Conservation (phyloP, 2,113 vertebrate species). For the Malaclemys terrapin region DNA sequence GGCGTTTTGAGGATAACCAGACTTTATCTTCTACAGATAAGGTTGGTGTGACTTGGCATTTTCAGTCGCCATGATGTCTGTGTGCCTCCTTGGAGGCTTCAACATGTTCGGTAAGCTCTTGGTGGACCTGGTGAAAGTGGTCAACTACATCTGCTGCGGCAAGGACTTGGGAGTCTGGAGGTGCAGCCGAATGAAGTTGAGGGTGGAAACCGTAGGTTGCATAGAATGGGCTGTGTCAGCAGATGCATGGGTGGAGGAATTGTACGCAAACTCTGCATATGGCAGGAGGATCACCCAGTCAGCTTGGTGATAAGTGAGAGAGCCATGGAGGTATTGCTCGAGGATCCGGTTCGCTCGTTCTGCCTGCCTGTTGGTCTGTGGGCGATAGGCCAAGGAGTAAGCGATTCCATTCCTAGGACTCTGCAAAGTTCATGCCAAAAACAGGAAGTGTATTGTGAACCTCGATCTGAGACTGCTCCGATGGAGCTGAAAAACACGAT, state of each 20-base stretch:
- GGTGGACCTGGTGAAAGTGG: neutral
- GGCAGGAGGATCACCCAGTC: neutral
- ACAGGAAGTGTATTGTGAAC: no score
- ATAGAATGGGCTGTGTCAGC: neutral
- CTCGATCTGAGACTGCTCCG: no score
- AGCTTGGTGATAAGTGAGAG: neutral
- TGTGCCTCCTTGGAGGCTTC: neutral
- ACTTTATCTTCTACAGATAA: no score
- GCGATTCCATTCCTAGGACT: no score
- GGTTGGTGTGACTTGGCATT: neutral
- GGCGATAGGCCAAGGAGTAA: no score
- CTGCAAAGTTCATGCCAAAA: no score
- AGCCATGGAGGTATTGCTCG: neutral
- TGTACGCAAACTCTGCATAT: neutral
- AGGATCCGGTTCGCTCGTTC: neutral
- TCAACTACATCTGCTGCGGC: neutral
- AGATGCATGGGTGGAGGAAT: neutral
- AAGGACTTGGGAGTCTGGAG: no score
- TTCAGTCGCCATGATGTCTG: neutral
- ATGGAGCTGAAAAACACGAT: no score
- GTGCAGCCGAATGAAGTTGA: neutral
- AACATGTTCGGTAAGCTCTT: neutral
- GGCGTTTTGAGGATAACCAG: no score
- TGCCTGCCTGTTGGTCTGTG: neutral
- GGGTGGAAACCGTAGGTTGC: neutral